Conservation (phyloP, 2,113 vertebrate genomes). For the Puntigrus tetrazona region DNA sequence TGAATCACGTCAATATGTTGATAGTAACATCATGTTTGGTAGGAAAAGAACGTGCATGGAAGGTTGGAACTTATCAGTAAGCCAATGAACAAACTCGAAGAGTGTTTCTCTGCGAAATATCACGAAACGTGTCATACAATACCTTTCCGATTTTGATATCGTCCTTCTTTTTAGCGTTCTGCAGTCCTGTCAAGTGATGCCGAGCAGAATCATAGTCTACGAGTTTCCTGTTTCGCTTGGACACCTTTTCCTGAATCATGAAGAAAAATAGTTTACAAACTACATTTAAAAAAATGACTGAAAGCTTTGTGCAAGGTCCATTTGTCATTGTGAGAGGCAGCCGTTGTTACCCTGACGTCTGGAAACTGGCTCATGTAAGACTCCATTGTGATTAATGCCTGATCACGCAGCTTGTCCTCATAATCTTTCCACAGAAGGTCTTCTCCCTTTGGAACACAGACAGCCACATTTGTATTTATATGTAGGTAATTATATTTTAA, state of each 20-base stretch:
- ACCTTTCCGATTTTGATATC: constrained; percentile 90
- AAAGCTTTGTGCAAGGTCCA: constrained; percentile 15
- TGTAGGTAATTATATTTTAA: not conserved
- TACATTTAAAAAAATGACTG: not conserved
- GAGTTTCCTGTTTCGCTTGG: constrained; percentile 89
- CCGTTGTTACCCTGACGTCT: constrained; percentile 81
- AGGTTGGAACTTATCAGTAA: not conserved
- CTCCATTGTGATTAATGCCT: constrained; percentile 86
- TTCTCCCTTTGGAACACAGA: constrained; percentile 79
- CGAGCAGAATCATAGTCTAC: constrained; percentile 91
- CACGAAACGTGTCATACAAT: not conserved
- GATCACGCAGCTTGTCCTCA: constrained; percentile 87
- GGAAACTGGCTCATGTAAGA: constrained; percentile 89
- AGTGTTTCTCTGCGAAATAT: not conserved
- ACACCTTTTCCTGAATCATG: constrained; percentile 82
- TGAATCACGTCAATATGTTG: not conserved
- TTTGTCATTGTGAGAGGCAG: not conserved
- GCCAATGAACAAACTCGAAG: not conserved
- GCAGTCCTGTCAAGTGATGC: constrained; percentile 86
- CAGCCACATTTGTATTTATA: not conserved
- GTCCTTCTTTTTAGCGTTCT: constrained; percentile 90
- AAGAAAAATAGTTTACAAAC: constrained; percentile 24
- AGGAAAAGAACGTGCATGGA: not conserved
- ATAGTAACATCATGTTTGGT: not conserved
- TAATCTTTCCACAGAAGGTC: constrained; percentile 94